Evolutionary conservation across 92 coral and sea anemone genomes (phyloP), one percentile per base, ranked within the genome.

Genomic region (Zoanthus sociatus): DNA sequence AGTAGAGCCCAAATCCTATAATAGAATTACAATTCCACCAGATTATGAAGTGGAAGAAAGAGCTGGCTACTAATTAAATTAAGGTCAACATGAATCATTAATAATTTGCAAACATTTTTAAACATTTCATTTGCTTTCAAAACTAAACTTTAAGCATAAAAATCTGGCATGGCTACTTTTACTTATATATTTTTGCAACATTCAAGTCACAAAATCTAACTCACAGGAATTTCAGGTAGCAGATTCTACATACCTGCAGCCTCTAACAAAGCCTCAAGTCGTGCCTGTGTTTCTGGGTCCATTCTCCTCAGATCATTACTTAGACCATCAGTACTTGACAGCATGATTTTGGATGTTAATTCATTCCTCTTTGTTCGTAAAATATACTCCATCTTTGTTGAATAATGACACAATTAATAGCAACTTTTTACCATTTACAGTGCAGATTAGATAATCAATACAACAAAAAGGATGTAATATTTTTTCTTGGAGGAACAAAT

Each of bases 241-340:
- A 16, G 31, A 33, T 31, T 30, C 10, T 20, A 30, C 72, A 18
- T 86, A 97, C 99, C 99, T 93, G 99, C 99, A 51, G 98, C 99
- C 89, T 97, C 99, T 5, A 97, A 79, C 54, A 97, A 90, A 15
- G 99, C 96, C 81, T 96, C 99, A 30, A 97, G 92, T 45, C 99
- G 89, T 30, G 98, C 99, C 83, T 97, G 99, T 5, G 99, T 97
- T 70, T 97, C 99, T 78, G 99, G 98, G 90, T 97, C 99, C 98
- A 97, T 97, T 82, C 95, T 97, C 71, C 96, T 92, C 44, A 94
- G 90, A 53, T 93, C 99, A 76, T 92, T 95, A 63, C 94, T 85
- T 12, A 90, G 93, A 14, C 97, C 96, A 88, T 94, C 97, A 21
- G 98, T 86, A 66, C 98, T 96, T 66, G 98, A 91, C 8, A 97